A percentile compares a stretch with the other conserved stretches of the same genome.
phyloP scores from a whole-genome alignment of 2,113 vertebrate genomes.

The Phaetusa simplex region DNA sequence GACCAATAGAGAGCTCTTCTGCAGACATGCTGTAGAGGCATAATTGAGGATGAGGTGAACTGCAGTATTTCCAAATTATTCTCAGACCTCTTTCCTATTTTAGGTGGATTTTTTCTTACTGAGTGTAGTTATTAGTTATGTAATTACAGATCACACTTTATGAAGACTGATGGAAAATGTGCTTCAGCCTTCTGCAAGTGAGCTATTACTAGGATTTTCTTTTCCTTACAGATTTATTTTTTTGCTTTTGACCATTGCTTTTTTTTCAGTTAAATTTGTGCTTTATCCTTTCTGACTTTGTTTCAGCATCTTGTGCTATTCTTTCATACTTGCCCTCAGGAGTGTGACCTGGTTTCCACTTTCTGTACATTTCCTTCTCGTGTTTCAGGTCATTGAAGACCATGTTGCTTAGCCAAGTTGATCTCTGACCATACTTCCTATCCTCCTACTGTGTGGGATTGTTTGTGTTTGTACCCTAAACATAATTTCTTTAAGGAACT shows the following conservation, averaged over 20 bases:
- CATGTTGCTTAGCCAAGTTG: neutral
- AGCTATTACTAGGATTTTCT: neutral
- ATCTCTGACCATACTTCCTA: conserved; percentile 30
- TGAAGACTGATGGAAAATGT: neutral
- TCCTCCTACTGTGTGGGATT: conserved; percentile 20
- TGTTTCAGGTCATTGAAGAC: conserved; percentile 40
- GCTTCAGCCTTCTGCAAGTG: neutral
- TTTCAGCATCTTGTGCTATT: neutral
- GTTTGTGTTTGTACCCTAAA: conserved; percentile 39
- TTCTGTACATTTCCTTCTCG: conserved; percentile 41
- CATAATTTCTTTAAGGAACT: conserved; percentile 29
- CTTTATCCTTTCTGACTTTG: neutral
- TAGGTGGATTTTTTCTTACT: neutral
- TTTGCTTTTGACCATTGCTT: neutral
- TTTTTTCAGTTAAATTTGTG: neutral
- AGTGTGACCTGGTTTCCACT: conserved; percentile 19
- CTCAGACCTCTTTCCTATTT: neutral
- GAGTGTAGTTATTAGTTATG: neutral
- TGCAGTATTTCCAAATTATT: neutral
- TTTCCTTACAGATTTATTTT: neutral
- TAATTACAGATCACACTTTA: neutral
- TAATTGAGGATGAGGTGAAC: neutral
- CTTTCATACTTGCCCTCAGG: neutral
- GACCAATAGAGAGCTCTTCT: neutral
- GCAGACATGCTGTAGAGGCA: neutral